phyloP scores from a whole-genome alignment of 2,888 invertebrate genomes.

The Zaprionus lineosus region DNA sequence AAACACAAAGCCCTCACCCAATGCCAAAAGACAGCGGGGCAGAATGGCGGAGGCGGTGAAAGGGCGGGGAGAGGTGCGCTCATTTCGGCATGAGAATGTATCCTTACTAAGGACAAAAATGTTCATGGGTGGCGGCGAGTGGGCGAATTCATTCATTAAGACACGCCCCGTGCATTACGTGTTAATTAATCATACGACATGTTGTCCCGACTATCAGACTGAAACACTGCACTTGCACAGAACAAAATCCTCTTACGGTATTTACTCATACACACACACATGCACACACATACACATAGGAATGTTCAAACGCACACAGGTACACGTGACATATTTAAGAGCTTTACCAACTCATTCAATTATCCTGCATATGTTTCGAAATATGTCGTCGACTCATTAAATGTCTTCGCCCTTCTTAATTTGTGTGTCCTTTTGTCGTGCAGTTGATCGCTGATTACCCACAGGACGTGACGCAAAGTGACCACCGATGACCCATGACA shows the following conservation, averaged over 20 bases:
- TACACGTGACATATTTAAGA: not conserved
- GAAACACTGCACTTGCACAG: not conserved
- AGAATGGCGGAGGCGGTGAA: too few species aligned
- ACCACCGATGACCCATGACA: too few species aligned
- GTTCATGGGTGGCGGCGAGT: too few species aligned
- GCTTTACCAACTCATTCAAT: slow-evolving; percentile 3
- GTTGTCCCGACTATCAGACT: slow-evolving; percentile 3
- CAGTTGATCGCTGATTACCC: too few species aligned
- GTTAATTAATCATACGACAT: slow-evolving; percentile 40
- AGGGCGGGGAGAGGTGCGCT: too few species aligned
- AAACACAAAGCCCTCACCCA: slow-evolving; percentile 8
- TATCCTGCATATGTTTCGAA: slow-evolving; percentile 8
- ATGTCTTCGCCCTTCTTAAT: not conserved
- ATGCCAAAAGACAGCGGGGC: too few species aligned
- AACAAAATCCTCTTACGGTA: not conserved
- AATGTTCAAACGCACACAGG: not conserved
- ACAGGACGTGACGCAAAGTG: too few species aligned
- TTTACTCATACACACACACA: not conserved
- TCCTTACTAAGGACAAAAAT: too few species aligned
- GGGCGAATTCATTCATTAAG: slow-evolving; percentile 18
- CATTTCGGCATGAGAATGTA: too few species aligned
- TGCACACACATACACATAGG: not conserved
- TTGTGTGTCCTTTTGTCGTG: not conserved
- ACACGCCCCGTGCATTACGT: slow-evolving; percentile 20
- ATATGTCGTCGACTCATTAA: not conserved